Evolutionary conservation across 2,888 invertebrate genomes (phyloP), one percentile per base, ranked within the genome.

Genomic region (Epinotia demarniana): DNA sequence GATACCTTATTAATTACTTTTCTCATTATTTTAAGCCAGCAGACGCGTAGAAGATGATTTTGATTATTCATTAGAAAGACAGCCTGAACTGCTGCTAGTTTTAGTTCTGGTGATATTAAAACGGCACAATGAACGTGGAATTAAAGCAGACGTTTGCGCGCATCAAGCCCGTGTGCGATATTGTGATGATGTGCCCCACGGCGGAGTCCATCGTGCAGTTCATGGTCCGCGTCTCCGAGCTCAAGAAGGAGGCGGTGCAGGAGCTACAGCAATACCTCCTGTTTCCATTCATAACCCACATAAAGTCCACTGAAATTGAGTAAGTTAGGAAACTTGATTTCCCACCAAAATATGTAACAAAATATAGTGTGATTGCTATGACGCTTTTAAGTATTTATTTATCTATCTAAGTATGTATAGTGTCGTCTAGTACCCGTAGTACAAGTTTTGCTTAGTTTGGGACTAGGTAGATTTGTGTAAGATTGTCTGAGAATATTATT

Each of bases 131-230:
- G 91, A 90, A 89, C 78, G 82, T 84, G 9, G 88, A 90, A 75
- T 70, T 91, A 69, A 90, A 89, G 81, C 87, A 87, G 60, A 88
- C 88, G 67, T 93, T 93, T 87, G 80, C 84, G 58, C 83, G 83
- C 58, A 87, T 95, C 66, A 95, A 95, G 83, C 95, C 95, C 23
- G 82, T 94, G 23, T 95, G 95, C 79, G 94, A 95, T 83, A 83
- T 88, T 77, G 86, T 95, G 43, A 91, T 95, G 86, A 87, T 90
- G 62, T 84, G 88, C 78, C 95, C 95, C 1, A 88, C 89, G 33
- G 80, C 86, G 39, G 88, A 92, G 46, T 91, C 85, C 75, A 86
- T 94, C 46, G 78, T 80, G 11, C 82, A 87, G 43, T 90, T 95
- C 77, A 82, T 82, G 3, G 77, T 81, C 6, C 78, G 85, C 23